Conservation (phyloP, 2,797 vertebrate genomes). For the Selene dorsalis region DNA sequence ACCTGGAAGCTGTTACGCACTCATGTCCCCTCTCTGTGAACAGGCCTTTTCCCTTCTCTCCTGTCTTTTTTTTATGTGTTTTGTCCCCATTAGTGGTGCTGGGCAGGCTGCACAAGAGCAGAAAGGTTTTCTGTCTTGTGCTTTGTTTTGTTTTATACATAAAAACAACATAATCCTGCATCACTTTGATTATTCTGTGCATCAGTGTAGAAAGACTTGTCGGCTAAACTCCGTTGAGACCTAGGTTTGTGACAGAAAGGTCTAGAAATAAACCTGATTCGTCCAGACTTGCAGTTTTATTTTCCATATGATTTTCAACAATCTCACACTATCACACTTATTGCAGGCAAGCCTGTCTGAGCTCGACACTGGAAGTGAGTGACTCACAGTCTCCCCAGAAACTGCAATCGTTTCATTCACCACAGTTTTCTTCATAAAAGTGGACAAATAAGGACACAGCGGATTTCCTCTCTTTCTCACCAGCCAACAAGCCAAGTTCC, state of each 20-base stretch:
- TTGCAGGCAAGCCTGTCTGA: constrained; percentile 24
- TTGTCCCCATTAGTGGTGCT: constrained; percentile 4
- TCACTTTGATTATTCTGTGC: constrained; percentile 8
- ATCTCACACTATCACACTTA: constrained; percentile 2
- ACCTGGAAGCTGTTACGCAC: background rate
- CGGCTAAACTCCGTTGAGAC: constrained; percentile 21
- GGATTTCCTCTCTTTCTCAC: constrained; percentile 77
- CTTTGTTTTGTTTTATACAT: constrained; percentile 6
- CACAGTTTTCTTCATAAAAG: constrained; percentile 69
- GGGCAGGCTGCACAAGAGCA: background rate
- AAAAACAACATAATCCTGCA: background rate
- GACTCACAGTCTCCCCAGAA: constrained; percentile 57
- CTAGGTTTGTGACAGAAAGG: background rate
- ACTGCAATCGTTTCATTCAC: constrained; percentile 62
- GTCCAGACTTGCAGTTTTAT: background rate
- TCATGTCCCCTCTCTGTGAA: constrained; percentile 4
- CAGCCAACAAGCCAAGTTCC: constrained; percentile 60
- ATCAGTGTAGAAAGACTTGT: constrained; percentile 1
- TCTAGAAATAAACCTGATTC: constrained; percentile 19
- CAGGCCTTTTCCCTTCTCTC: background rate
- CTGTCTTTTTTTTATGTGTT: constrained; percentile 1
- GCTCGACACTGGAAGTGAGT: constrained; percentile 46
- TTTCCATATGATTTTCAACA: constrained; percentile 14
- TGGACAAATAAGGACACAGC: constrained; percentile 73
- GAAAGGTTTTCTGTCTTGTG: background rate